Base-by-base conservation (phyloP, 2,797 vertebrate species). In the Alectoris magna region DNA sequence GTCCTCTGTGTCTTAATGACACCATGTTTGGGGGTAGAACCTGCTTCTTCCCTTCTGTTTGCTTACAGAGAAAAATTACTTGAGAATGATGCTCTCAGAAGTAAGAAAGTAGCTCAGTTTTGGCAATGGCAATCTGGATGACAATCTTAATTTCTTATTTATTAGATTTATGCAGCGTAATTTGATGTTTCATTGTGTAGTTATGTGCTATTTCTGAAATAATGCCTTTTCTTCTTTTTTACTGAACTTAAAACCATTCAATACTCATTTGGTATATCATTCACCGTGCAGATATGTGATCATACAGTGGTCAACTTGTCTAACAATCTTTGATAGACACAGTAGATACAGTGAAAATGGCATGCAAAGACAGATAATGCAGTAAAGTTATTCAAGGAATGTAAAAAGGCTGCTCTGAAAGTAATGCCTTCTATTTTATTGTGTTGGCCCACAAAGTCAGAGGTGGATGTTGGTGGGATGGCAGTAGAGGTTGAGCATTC, bases 131-230 rank as follows among this genome's bases (percentile, higher is more conserved):
- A 49, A 29, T 91, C 77, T 88, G 84, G 88, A 76, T 64, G 49
- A 58, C 58, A 90, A 46, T 76, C 48, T 85, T 94, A 71, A 76
- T 93, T 92, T 88, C 63, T 78, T 83, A 87, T 67, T 74, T 19
- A 38, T 63, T 63, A 53, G 59, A 63, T 90, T 79, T 87, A 31
- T 55, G 29, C 13, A 9, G 46, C 77, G n/a, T 78, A 59, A 91
- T 84, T 78, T 84, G 36, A 12, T 81, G 22, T 78, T 91, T 83
- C 48, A 41, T 81, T 81, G 9, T 58, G 26, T 58, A 63, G 14
- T 78, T 46, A 18, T 58, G 51, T 92, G 46, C 27, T 77, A 3
- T 58, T 84, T 90, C 67, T 92, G 73, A 93, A 87, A 94, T 75
- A 94, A 72, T 41, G 8, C 14, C 34, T 34, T 34, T 38, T 34